Evolutionary conservation across 2,797 vertebrate genomes (phyloP), one percentile per base, ranked within the genome.

Genomic region (Aplochiton taeniatus): DNA sequence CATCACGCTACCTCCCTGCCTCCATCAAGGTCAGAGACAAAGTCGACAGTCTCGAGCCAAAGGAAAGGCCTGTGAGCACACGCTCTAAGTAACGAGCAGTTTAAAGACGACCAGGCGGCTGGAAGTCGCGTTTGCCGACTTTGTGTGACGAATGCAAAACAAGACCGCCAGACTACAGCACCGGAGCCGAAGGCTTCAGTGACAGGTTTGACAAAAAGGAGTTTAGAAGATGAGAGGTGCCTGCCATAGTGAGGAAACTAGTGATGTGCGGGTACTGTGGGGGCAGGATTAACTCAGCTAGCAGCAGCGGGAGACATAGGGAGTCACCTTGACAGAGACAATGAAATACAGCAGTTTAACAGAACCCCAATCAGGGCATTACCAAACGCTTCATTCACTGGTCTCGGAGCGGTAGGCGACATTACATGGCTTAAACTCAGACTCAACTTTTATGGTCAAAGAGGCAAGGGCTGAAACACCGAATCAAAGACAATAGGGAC

Each of bases 321-420:
- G 64, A 80, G 82, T 84, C 83, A 82, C 84, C 82, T 88, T 84
- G 74, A 86, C 51, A 55, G 48, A 76, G 66, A 84, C 85, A 84
- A 85, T 70, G 73, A 80, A 31, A 31, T 31, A 74, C 57, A 44
- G 63, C 66, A 77, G 80, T 78, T 86, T 78, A 76, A 73, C 46
- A 45, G 72, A 72, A 43, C 66, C 58, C 58, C 70, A 81, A 81
- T 80, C 74, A 66, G 64, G 70, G 67, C 61, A 79, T 70, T 80
- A 56, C 53, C 73, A 31, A 54, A 63, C 67, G 64, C 58, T 69
- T 74, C 73, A 78, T 82, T 78, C 69, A 72, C 66, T 61, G 43
- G 66, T 68, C 79, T 76, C 74, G 11, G 31, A 31, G 17, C n/a
- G 61, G 76, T 76, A 61, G 14, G 60, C 59, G 71, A 41, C 51